Conservation (phyloP, 2,113 vertebrate species). For the Erythrocebus patas region DNA sequence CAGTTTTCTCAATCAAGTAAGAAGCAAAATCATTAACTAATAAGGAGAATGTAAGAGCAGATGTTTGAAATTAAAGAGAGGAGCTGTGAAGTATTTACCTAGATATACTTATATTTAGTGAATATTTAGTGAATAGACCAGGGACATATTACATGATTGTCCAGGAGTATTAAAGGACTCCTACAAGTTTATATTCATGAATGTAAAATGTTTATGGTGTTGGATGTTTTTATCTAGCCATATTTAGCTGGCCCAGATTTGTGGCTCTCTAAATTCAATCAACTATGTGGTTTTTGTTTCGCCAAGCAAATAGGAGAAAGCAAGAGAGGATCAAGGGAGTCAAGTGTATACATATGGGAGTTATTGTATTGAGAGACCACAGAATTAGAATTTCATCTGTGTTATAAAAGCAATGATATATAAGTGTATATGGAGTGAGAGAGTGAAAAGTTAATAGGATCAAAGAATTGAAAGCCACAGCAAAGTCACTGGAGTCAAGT, state of each 20-base stretch:
- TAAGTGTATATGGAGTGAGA: neutral
- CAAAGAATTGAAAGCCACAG: neutral
- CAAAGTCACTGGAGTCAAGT: neutral
- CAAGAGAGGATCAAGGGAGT: neutral
- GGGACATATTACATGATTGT: neutral
- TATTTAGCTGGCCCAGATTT: neutral
- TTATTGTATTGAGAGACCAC: neutral
- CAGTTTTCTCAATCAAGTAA: neutral
- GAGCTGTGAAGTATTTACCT: neutral
- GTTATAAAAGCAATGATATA: neutral
- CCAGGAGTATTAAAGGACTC: neutral
- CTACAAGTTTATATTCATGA: neutral
- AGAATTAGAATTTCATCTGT: neutral
- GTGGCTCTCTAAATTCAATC: neutral
- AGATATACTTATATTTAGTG: neutral
- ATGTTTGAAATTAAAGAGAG: neutral
- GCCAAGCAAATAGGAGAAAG: neutral
- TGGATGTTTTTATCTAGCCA: neutral
- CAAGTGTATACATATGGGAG: neutral
- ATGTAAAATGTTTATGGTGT: neutral
- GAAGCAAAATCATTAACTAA: neutral
- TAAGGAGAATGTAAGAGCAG: neutral
- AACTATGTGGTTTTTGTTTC: neutral
- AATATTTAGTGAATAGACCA: neutral
- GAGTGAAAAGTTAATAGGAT: neutral